These are phyloP conservation scores for Phoenicopterus ruber DNA, from an alignment of 2,113 vertebrate species.

Conservation along the genomic window DNA sequence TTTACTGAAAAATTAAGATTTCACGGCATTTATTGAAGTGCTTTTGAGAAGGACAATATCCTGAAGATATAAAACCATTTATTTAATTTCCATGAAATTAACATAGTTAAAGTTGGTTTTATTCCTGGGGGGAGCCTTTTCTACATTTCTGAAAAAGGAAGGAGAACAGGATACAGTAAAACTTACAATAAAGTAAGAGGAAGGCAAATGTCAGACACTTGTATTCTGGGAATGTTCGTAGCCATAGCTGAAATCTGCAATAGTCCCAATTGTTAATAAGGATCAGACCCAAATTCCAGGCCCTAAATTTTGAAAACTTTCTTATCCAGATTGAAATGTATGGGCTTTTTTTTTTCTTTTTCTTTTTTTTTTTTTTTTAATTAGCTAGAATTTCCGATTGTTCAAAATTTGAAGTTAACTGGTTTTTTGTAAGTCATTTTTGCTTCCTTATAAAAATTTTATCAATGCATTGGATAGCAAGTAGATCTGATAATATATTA, in stretches of 20 bases:
- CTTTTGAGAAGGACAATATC: conserved; percentile 31
- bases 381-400: background rate
- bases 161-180: background rate
- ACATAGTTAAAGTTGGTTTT: conserved; percentile 29
- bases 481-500: background rate
- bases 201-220: background rate
- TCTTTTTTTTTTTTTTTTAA: no score
- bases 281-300: background rate
- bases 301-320: background rate
- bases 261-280: background rate
- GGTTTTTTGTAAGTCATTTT: background rate
- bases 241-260: background rate
- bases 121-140: background rate
- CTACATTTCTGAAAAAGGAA: background rate
- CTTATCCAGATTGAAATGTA: background rate
- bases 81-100: conserved; percentile 48
- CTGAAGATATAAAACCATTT: conserved; percentile 37
- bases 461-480: background rate
- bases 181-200: background rate
- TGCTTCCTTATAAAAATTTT: background rate
- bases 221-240: background rate
- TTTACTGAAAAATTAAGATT: conserved; percentile 49
- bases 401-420: background rate
- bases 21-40: conserved; percentile 18
- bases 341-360: background rate